These are phyloP conservation scores for Neotragus pygmaeus DNA, from an alignment of 2,113 vertebrate genomes.

Conservation along the genomic window DNA sequence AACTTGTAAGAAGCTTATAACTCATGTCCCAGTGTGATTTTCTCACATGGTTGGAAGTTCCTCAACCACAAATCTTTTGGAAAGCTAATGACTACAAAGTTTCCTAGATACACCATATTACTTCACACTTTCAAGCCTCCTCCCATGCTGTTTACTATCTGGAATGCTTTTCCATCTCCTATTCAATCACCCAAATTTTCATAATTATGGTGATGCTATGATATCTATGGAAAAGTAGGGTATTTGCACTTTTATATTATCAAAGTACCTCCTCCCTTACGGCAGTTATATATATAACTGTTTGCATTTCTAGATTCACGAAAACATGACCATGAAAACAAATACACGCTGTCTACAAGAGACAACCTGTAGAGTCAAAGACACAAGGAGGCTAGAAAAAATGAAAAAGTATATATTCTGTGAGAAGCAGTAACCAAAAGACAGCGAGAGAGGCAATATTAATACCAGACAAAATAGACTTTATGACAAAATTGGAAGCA, in stretches of 20 bases:
- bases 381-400: background rate
- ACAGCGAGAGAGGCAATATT: background rate
- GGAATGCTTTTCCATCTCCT: background rate
- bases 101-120: background rate
- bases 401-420: background rate
- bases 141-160: background rate
- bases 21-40: background rate
- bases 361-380: background rate
- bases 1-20: background rate
- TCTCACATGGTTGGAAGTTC: background rate
- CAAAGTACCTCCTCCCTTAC: background rate
- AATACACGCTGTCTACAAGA: background rate
- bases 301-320: background rate
- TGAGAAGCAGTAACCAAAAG: background rate
- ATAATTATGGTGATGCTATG: background rate
- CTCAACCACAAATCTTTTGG: slow-evolving; percentile 4
- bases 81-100: background rate
- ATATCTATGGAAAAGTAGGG: background rate
- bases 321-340: background rate
- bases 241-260: background rate
- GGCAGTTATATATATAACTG: background rate
- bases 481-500: background rate
- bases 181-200: background rate
- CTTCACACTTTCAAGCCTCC: background rate
- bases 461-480: background rate